phyloP scores from a whole-genome alignment of 2,113 vertebrate genomes.

The Neotoma lepida region DNA sequence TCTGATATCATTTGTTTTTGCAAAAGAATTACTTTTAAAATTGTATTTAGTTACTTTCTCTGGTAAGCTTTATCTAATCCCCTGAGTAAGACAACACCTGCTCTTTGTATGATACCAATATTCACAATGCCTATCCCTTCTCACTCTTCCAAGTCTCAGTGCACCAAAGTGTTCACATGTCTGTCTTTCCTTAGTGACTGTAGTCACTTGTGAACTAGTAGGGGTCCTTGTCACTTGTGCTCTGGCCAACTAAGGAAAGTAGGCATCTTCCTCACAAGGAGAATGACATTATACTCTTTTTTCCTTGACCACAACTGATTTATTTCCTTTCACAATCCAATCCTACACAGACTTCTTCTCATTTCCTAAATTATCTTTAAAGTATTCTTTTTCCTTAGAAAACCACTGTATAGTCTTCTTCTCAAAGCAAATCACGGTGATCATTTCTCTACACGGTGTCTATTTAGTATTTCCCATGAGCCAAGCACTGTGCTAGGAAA shows the following conservation, averaged over 20 bases:
- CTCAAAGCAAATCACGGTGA: not conserved
- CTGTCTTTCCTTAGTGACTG: not conserved
- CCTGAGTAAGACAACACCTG: not conserved
- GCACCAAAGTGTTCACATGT: not conserved
- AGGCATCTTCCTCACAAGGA: not conserved
- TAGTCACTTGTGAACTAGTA: not conserved
- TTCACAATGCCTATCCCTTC: not conserved
- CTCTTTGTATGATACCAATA: not conserved
- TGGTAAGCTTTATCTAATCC: not conserved
- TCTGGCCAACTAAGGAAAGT: not conserved
- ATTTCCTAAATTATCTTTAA: not conserved
- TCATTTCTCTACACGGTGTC: not conserved
- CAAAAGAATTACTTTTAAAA: not conserved
- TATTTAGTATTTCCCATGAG: not conserved
- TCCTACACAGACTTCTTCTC: not conserved
- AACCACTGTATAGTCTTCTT: not conserved
- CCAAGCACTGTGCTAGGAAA: not conserved
- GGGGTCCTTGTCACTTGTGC: not conserved
- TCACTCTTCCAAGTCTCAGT: not conserved
- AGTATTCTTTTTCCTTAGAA: not conserved
- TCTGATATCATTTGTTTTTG: slow-evolving; percentile 12
- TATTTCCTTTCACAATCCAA: not conserved
- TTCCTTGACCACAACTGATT: not conserved
- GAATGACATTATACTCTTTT: not conserved
- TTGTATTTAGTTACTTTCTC: slow-evolving; percentile 7